Evolutionary conservation across 2,797 vertebrate species (phyloP), one percentile per base, ranked within the genome.

Genomic region (Myripristis jacobus): DNA sequence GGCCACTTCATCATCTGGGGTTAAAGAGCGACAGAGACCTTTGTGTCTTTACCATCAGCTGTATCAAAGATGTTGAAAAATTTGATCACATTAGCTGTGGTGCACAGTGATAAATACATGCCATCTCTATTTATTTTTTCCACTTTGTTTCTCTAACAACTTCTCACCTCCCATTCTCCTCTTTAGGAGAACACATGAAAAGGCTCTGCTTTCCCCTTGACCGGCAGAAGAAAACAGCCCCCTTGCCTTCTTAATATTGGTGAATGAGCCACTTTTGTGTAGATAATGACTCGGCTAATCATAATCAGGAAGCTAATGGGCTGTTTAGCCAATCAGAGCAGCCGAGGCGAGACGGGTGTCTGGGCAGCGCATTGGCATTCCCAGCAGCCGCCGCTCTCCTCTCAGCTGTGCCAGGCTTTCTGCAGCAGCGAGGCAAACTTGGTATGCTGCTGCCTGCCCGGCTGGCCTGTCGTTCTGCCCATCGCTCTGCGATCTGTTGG

Each of bases 231-330:
- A 68, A 87, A 88, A 80, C 74, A 79, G 73, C 83, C 73, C 72
- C 66, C 61, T 75, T 10, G 75, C 80, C 76, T 84, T 85, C 82
- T 85, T 85, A 80, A 89, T 88, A 78, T 85, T 80, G 80, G 84
- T 63, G 84, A 92, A 89, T 83, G 87, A 89, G 87, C 73, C 84
- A 83, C 85, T 89, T 88, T 88, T 92, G 83, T 88, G 87, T 69
- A 90, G 89, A 92, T 92, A 93, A 94, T 92, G 91, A 91, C 83
- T 88, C 81, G 55, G 89, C 87, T 92, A 92, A 92, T 92, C 89
- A 91, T 91, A 92, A 93, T 93, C 90, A 92, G 78, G 71, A 84
- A 91, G 75, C 83, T 93, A 93, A 94, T 91, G 90, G 83, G 86
- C 70, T 92, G 89, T 91, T 92, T 84, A 92, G 85, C 88, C 89